Evolutionary conservation across 2,888 invertebrate genomes (phyloP).

Genomic region (Parnassius apollo): DNA sequence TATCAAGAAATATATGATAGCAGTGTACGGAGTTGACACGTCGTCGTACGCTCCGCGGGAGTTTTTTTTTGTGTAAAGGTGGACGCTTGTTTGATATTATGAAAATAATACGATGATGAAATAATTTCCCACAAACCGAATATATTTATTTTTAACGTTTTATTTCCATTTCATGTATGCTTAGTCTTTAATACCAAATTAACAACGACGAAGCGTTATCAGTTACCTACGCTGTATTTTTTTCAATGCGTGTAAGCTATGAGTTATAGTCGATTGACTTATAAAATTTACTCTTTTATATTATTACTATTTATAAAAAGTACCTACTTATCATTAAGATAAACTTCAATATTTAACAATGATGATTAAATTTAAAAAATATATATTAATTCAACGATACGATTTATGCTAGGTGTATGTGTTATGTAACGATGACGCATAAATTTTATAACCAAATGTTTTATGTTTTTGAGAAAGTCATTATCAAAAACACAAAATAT

Average conservation of each 20-base stretch:
- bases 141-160: constrained; percentile 1
- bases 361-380: too few relatives aligned
- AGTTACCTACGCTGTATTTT: background rate
- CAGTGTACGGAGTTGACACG: constrained; percentile 18
- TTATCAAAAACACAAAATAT: too few relatives aligned
- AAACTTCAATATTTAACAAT: too few relatives aligned
- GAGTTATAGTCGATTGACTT: background rate
- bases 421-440: too few relatives aligned
- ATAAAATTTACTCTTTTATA: background rate
- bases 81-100: constrained; percentile 20
- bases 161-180: constrained; percentile 1
- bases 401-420: too few relatives aligned
- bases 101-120: constrained; percentile 21
- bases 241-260: background rate
- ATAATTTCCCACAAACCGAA: constrained; percentile 26
- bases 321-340: too few relatives aligned
- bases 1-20: background rate
- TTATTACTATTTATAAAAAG: too few relatives aligned
- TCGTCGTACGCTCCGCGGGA: constrained; percentile 12
- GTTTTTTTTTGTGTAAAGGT: constrained; percentile 19
- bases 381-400: too few relatives aligned
- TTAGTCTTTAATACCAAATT: background rate
- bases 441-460: too few relatives aligned
- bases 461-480: too few relatives aligned
- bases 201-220: background rate